Base-by-base conservation (phyloP, 2,113 vertebrate species). In the Hucho hucho region DNA sequence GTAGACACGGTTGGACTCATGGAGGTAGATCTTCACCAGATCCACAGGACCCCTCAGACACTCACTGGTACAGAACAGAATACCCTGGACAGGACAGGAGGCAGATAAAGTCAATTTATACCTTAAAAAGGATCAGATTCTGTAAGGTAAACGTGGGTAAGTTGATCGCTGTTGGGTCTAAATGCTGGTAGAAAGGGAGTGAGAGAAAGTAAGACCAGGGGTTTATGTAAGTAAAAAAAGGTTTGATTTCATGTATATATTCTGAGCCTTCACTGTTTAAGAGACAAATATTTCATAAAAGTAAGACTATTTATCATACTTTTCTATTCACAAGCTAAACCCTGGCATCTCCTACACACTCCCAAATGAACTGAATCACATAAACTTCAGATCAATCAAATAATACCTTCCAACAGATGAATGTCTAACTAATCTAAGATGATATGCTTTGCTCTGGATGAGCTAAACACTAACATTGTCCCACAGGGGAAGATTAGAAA, bases 1-100 rank as follows among this genome's bases (percentile, higher is more conserved):
- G 88, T 98, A 98, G 83, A 98, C 96, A 0, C 97, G 87, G 78
- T 77, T 93, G 13, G 95, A 94, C 86, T 98, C 96, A 0, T 98
- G 96, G 75, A 96, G 89, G 89, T 96, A 97, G 79, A 98, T 92
- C 73, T 90, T 96, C 80, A 97, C 80, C 18, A 98, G 88, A 79
- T 97, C 95, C 1, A 83, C 76, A 12, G 94, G 89, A 26, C 88
- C 85, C 81, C 92, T 95, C 70, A 98, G 67, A 64, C 93, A 96
- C 25, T 96, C 94, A 0, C 89, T 75, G 0, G 92, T 94, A 22
- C 95, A 96, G 87, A 98, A 98, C 4, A 97, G 92, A 78, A 97
- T 84, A 74, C 97, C 96, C 96, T 98, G 82, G 13, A 76, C 18
- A 13, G 25, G 43, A 22, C 14, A 56, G 53, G 53, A n/a, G 28